These are phyloP conservation scores for Stichopus chloronotus DNA, from an alignment of 35 echinoderm and acorn worm species.

Conservation along the genomic window DNA sequence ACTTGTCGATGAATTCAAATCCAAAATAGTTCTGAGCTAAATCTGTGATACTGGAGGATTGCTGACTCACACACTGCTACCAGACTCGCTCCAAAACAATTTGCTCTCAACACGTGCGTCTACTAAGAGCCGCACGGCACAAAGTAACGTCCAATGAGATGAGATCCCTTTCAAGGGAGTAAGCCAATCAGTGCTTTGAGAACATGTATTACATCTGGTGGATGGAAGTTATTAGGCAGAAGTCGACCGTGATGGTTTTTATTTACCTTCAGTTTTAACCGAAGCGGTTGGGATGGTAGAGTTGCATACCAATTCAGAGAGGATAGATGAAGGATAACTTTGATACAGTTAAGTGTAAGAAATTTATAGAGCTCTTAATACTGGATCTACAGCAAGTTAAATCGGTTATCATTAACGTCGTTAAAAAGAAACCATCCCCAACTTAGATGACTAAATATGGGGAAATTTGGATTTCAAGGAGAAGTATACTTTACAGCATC, in stretches of 20 bases:
- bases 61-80: background rate
- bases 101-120: slow-evolving; percentile 5
- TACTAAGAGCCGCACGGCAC: background rate
- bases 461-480: no score
- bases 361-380: no score
- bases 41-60: background rate
- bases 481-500: no score
- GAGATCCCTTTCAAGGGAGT: background rate
- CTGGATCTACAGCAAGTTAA: no score
- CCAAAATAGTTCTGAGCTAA: slow-evolving; percentile 17
- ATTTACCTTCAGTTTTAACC: background rate
- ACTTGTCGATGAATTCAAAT: slow-evolving; percentile 1
- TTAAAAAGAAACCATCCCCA: no score
- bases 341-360: no score
- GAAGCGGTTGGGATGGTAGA: background rate
- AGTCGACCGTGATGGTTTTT: background rate
- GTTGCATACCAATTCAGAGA: no score
- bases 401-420: no score
- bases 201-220: background rate
- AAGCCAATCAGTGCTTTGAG: background rate
- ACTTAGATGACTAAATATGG: no score
- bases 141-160: slow-evolving; percentile 4
- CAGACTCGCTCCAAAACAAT: slow-evolving; percentile 44
- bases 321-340: no score
- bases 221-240: background rate